Conservation (phyloP, 2,113 vertebrate species). For the Numenius arquata region DNA sequence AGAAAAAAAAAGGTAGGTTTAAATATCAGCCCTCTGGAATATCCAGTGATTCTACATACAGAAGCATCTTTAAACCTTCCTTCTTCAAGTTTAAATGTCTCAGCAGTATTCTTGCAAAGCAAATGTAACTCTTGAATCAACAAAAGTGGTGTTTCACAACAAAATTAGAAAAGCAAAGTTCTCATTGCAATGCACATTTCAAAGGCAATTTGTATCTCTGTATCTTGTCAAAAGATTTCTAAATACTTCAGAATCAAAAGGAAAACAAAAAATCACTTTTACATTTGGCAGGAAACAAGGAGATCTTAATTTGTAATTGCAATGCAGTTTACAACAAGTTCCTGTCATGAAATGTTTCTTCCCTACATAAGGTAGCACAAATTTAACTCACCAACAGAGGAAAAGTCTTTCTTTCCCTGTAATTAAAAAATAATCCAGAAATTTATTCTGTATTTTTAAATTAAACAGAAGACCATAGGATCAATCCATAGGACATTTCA, state of each 20-base stretch:
- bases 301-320: not conserved
- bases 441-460: not conserved
- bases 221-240: not conserved
- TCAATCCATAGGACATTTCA: not conserved
- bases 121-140: constrained; percentile 18
- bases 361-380: not conserved
- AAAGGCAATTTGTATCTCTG: not conserved
- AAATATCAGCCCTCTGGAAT: not conserved
- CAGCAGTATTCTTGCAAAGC: not conserved
- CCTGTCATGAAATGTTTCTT: not conserved
- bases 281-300: not conserved
- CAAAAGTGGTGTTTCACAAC: not conserved
- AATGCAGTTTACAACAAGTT: not conserved
- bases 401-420: not conserved
- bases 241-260: not conserved
- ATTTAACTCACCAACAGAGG: not conserved
- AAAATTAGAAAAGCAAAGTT: constrained; percentile 20
- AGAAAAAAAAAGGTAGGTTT: not conserved
- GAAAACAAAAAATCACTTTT: not conserved
- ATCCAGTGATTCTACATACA: not conserved
- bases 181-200: not conserved
- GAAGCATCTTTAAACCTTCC: constrained; percentile 27
- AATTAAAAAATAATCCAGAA: not conserved
- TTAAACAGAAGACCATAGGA: not conserved
- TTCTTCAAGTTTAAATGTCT: constrained; percentile 29